Base-by-base conservation (phyloP, 2,888 invertebrate species). In the Dexiosoma caninum region DNA sequence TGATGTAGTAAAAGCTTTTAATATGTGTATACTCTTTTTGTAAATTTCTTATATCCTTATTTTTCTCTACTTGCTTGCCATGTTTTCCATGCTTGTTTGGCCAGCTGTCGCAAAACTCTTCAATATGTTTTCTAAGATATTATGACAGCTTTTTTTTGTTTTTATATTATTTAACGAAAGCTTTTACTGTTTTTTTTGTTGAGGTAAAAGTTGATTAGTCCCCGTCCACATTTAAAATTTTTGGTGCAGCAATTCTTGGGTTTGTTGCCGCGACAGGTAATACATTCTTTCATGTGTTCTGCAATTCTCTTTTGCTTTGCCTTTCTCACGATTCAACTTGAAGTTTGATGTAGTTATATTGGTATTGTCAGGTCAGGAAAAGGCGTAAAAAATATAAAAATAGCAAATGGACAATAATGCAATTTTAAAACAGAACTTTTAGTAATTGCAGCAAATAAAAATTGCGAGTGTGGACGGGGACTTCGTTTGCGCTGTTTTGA, bases 1-100 rank as follows among this genome's bases (percentile, higher is more conserved):
- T 87, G 84, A 84, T 81, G 60, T 77, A 57, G 57, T 55, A n/a
- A 72, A 74, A 69, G 64, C 67, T 55, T 72, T 62, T 30, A 10
- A 37, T 62, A 55, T 80, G 71, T 71, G 80, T 80, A 75, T 70
- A 76, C 69, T 60, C 64, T 44, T 64, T 72, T 60, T 62, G 49
- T 16, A 8, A 6, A 37, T 32, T 57, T 2, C 4, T 51, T 40
- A 9, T 32, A 4, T 59, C 9, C 30, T 4, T 23, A 60, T 51
- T n/a, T 21, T 62, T 60, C 32, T n/a, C 1, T n/a, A 1, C 59
- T 53, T 30, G 0, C 53, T 55, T 32, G 12, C 9, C 40, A 62
- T 57, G 62, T 62, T 67, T 40, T 72, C 7, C 23, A n/a, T 46
- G 23, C 14, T 10, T 12, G 35, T 51, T 27, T 42, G 14, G 51